Evolutionary conservation across 2,888 invertebrate species (phyloP).

Genomic region (Girardia tigrina): DNA sequence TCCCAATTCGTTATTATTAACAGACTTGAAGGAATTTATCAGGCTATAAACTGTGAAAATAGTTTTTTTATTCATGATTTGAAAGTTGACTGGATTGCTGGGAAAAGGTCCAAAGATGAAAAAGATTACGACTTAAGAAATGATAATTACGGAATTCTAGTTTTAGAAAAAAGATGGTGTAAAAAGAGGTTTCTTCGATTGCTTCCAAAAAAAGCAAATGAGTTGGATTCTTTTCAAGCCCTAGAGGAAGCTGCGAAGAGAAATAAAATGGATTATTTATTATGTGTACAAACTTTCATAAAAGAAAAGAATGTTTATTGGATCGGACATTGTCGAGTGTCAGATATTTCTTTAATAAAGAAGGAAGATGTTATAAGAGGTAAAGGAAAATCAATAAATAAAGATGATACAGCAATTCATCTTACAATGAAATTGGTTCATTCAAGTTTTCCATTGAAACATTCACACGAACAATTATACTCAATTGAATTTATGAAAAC

Average conservation of each 20-base stretch:
- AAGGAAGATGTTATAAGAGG: too few species aligned
- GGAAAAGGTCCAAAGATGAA: too few species aligned
- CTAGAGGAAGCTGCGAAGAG: neutral
- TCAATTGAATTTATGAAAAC: neutral
- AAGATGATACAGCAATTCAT: neutral
- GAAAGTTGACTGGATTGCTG: neutral
- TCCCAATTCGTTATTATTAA: neutral
- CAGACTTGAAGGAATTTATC: neutral
- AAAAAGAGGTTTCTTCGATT: neutral
- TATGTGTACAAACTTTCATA: neutral
- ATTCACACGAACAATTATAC: neutral
- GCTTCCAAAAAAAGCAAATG: neutral
- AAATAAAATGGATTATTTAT: neutral
- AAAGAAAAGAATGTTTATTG: neutral
- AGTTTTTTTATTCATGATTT: neutral
- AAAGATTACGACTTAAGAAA: too few species aligned
- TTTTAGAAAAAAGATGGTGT: neutral
- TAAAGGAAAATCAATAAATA: too few species aligned
- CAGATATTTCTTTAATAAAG: neutral
- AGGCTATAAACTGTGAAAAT: neutral
- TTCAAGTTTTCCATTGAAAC: conserved; percentile 4
- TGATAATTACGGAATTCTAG: neutral
- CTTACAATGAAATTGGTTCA: neutral
- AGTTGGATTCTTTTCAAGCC: neutral
- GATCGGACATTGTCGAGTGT: neutral